Conservation (phyloP, 2,113 vertebrate genomes). For the Hemicordylus capensis region DNA sequence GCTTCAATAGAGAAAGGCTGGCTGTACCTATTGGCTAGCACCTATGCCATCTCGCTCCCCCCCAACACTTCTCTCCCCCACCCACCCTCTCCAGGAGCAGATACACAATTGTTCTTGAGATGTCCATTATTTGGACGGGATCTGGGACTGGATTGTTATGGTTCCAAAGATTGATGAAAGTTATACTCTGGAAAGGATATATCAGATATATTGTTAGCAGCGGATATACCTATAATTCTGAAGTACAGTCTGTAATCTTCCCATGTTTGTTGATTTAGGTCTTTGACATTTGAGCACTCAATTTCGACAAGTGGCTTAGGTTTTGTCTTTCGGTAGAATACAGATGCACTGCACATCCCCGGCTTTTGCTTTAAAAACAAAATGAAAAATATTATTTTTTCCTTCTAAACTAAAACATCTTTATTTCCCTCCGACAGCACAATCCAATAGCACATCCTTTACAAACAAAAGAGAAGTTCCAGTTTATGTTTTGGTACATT, state of each 20-base stretch:
- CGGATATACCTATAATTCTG: slow-evolving; percentile 45
- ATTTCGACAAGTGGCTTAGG: slow-evolving; percentile 61
- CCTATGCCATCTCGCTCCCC: background rate
- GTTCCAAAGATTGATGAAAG: background rate
- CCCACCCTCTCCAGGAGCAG: no score
- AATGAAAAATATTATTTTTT: background rate
- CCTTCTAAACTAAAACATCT: background rate
- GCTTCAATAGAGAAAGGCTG: background rate
- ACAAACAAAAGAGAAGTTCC: background rate
- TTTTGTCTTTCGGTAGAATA: slow-evolving; percentile 67
- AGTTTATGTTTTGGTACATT: no score
- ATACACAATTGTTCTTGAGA: background rate
- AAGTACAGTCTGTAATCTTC: slow-evolving; percentile 68
- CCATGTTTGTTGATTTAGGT: slow-evolving; percentile 30
- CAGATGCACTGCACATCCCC: slow-evolving; percentile 71
- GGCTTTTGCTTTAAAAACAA: slow-evolving; percentile 44
- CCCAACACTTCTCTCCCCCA: no score
- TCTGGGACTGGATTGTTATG: background rate
- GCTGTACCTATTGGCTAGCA: background rate
- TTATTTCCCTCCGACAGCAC: no score
- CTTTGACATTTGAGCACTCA: slow-evolving; percentile 55
- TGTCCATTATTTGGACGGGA: background rate
- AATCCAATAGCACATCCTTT: background rate
- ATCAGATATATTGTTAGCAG: no score
- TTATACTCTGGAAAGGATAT: background rate